Evolutionary conservation across 2,113 vertebrate species (phyloP).

Genomic region (Nycticorax nycticorax): DNA sequence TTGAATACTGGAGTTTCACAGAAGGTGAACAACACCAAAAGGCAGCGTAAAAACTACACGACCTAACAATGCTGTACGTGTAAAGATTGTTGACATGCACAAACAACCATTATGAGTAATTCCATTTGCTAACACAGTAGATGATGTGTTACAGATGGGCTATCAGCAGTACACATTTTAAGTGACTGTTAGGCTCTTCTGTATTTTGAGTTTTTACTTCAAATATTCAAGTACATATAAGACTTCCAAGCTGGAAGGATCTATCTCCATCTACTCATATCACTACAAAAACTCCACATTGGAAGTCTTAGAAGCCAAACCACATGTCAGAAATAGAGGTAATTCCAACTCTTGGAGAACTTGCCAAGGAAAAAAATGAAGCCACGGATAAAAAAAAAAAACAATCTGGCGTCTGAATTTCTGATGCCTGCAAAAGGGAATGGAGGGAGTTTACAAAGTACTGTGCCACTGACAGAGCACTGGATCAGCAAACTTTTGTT

Average conservation of each 20-base stretch:
- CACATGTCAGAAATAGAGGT: fast-evolving
- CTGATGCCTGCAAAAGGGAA: not conserved
- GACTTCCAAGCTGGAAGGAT: not conserved
- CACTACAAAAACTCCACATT: not conserved
- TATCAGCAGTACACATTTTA: not conserved
- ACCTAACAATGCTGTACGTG: fast-evolving
- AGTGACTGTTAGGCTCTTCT: not conserved
- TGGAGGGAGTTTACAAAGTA: not conserved
- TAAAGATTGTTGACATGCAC: not conserved
- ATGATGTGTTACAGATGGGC: not conserved
- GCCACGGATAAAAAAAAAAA: not conserved
- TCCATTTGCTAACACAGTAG: not conserved
- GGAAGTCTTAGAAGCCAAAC: not conserved
- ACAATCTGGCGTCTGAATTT: not conserved
- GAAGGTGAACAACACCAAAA: not conserved
- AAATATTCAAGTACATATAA: not conserved
- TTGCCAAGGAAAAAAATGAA: not conserved
- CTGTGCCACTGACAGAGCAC: not conserved
- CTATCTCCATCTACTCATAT: not conserved
- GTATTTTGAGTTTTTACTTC: not conserved
- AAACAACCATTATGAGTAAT: not conserved
- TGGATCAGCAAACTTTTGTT: not conserved
- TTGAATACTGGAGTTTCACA: not conserved
- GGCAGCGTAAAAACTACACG: not conserved
- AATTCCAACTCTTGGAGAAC: not conserved